Evolutionary conservation across 2,888 invertebrate species (phyloP).

Genomic region (Metopia argyrocephala): DNA sequence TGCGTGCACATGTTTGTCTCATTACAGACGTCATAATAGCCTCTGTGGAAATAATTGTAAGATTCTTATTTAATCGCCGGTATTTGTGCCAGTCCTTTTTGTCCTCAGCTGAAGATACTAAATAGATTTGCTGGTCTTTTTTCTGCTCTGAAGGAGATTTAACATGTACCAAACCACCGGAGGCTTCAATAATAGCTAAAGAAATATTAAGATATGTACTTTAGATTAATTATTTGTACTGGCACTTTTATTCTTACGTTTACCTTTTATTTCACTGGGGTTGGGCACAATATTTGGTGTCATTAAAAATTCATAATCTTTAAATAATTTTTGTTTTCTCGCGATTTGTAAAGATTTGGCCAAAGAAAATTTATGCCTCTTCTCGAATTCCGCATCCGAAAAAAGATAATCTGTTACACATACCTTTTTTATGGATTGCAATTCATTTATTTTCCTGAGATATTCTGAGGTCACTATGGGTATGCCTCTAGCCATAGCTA

Average conservation of each 20-base stretch:
- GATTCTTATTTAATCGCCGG: constrained; percentile 64
- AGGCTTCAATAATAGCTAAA: constrained; percentile 68
- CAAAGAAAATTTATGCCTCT: constrained; percentile 69
- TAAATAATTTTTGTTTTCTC: constrained; percentile 64
- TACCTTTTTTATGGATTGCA: constrained; percentile 47
- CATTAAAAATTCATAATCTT: constrained; percentile 67
- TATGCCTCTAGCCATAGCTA: constrained; percentile 81
- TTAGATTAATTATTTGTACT: background rate
- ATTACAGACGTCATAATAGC: constrained; percentile 70
- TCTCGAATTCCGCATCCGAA: constrained; percentile 66
- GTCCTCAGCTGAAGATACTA: constrained; percentile 68
- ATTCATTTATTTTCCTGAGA: constrained; percentile 64
- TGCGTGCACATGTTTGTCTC: constrained; percentile 66
- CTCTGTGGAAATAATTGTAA: constrained; percentile 68
- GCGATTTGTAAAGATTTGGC: constrained; percentile 66
- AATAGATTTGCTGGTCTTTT: constrained; percentile 64
- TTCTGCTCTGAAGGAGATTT: constrained; percentile 45
- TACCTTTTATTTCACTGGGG: constrained; percentile 69
- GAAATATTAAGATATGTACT: background rate
- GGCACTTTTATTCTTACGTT: background rate
- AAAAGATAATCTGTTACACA: constrained; percentile 59
- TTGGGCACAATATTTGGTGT: constrained; percentile 68
- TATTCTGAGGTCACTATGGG: constrained; percentile 80
- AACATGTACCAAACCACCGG: constrained; percentile 67
- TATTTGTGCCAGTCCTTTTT: constrained; percentile 68